phyloP scores from a whole-genome alignment of 2,797 vertebrate species.

The Acanthiza pusilla region DNA sequence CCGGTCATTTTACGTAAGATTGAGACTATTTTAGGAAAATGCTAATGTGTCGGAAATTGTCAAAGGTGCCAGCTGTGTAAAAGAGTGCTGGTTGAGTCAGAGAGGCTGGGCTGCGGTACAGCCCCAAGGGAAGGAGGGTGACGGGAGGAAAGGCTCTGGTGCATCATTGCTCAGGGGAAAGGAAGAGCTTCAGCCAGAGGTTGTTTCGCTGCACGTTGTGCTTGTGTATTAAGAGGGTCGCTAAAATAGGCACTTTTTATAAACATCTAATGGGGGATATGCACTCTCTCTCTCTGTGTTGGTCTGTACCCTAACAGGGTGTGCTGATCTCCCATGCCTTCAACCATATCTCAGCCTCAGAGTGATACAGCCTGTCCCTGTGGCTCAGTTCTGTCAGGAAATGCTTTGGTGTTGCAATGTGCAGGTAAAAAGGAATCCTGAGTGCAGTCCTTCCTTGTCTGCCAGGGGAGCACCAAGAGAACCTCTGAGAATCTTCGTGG shows the following conservation, averaged over 20 bases:
- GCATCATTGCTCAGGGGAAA: rapidly evolving
- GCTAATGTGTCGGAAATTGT: neutral
- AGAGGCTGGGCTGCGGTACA: neutral
- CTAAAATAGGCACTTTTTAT: neutral
- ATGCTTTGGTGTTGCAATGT: rapidly evolving
- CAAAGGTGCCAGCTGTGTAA: neutral
- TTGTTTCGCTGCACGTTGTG: neutral
- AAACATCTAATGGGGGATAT: neutral
- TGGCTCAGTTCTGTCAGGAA: neutral
- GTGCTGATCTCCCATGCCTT: neutral
- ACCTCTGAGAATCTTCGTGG: neutral
- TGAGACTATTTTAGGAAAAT: neutral
- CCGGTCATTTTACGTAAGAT: neutral
- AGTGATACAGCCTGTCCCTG: neutral
- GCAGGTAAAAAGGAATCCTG: neutral
- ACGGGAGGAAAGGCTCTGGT: neutral
- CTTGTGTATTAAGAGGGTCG: neutral
- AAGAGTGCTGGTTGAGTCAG: neutral
- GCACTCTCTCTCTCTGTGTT: rapidly evolving
- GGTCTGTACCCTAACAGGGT: neutral
- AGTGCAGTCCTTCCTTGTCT: neutral
- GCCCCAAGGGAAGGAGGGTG: neutral
- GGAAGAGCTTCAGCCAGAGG: neutral
- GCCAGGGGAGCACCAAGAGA: neutral
- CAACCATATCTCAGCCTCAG: rapidly evolving